Base-by-base conservation (phyloP, 2,888 invertebrate species). In the Ormyrus rosae region DNA sequence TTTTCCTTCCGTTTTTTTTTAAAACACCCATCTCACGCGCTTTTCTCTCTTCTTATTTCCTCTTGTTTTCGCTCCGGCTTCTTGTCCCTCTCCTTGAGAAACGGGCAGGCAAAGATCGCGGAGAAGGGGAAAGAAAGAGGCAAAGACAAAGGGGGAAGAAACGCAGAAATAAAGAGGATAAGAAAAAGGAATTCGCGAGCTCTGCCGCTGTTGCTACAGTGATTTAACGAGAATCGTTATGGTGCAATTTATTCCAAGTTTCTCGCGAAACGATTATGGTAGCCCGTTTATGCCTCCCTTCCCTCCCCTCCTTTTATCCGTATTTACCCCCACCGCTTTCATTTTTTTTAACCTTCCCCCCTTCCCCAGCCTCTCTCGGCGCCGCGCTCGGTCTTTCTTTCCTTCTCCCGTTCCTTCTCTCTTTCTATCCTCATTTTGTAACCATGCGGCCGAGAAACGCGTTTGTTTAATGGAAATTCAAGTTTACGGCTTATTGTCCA, bases 231-330 rank as follows among this genome's bases (percentile, higher is more conserved):
- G 82, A 84, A 83, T 81, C 82, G 81, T 82, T 83, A 82, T 82
- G 80, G 82, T 71, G 80, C 81, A 84, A 83, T 83, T 84, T 83
- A 83, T 82, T 81, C 82, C 74, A 83, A 84, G 81, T 84, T 84
- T 83, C 83, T 83, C 82, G 81, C 82, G 81, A 82, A 84, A 83
- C 82, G 83, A 82, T 82, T 84, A 84, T 81, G 80, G 83, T 75
- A 71, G 77, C 70, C 72, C 75, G 76, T 81, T 83, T 81, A 34
- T 69, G 63, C 56, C 71, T 45, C 63, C 50, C 68, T 73, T 50
- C 70, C 65, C 48, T 10, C 34, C 63, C 11, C 46, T 48, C 53
- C 69, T 56, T 9, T 65, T 67, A 60, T 65, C 56, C 56, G 58
- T 72, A 64, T 61, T 68, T 46, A 2, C 34, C 68, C 56, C 65